Conservation (phyloP, 1,140 invertebrate species). For the Luehdorfia chinensis region DNA sequence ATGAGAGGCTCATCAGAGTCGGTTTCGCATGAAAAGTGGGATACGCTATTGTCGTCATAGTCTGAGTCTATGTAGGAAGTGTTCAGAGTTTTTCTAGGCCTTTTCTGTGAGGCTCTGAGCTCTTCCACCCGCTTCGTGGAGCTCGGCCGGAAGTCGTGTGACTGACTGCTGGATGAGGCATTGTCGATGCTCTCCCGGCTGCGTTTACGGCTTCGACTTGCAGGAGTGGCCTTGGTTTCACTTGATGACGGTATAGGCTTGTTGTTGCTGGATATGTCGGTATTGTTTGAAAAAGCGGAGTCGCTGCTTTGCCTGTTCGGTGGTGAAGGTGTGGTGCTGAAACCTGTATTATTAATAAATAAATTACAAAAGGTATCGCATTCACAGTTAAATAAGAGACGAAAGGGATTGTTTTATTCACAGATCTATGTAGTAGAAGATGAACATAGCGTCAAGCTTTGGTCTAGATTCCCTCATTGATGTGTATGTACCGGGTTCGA, state of each 20-base stretch:
- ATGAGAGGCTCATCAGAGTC: slow-evolving; percentile 54
- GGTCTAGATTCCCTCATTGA: too few relatives aligned
- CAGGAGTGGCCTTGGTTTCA: slow-evolving; percentile 30
- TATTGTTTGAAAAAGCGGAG: slow-evolving; percentile 64
- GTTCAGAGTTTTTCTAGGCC: slow-evolving; percentile 17
- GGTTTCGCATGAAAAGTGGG: slow-evolving; percentile 47
- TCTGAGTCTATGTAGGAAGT: slow-evolving; percentile 46
- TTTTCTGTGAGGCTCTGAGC: slow-evolving; percentile 42
- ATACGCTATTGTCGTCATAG: slow-evolving; percentile 49
- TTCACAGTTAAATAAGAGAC: too few relatives aligned
- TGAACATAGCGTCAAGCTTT: too few relatives aligned
- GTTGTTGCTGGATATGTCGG: slow-evolving; percentile 51
- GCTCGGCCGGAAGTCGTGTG: slow-evolving; percentile 34
- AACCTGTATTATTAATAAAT: slow-evolving; percentile 36
- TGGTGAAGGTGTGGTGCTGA: slow-evolving; percentile 45
- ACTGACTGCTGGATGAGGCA: slow-evolving; percentile 39
- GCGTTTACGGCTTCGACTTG: slow-evolving; percentile 35
- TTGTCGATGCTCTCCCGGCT: slow-evolving; percentile 49
- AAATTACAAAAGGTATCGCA: slow-evolving; percentile 2
- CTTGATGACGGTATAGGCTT: slow-evolving; percentile 37
- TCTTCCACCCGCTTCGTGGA: slow-evolving; percentile 50
- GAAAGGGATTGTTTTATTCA: too few relatives aligned
- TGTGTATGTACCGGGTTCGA: too few relatives aligned
- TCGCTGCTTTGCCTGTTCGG: slow-evolving; percentile 65
- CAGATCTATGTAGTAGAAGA: too few relatives aligned